Evolutionary conservation across 2,113 vertebrate genomes (phyloP).

Genomic region (Geococcyx californianus): DNA sequence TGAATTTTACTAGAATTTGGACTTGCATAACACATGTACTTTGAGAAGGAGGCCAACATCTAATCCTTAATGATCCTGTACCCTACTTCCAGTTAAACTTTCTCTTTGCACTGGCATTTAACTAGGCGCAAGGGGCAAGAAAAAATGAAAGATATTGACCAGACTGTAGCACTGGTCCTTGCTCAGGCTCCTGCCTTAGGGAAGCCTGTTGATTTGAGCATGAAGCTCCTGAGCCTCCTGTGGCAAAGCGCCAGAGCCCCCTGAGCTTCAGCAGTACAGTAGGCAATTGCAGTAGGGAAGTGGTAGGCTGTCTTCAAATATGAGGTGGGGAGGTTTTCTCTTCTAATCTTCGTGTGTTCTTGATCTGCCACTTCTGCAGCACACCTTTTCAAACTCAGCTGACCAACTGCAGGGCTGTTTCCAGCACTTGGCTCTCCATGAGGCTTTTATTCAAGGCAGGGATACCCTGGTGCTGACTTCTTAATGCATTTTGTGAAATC

Average conservation of each 20-base stretch:
- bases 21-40: neutral
- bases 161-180: neutral
- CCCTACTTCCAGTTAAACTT: neutral
- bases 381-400: neutral
- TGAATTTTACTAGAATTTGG: neutral
- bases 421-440: neutral
- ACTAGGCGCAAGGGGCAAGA: neutral
- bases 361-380: neutral
- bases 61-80: neutral
- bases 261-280: neutral
- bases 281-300: neutral
- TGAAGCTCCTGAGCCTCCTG: neutral
- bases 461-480: neutral
- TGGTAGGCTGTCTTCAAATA: accelerated
- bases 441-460: neutral
- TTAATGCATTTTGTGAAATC: neutral
- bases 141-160: neutral
- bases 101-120: neutral
- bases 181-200: neutral
- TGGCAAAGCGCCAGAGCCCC: neutral
- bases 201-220: neutral
- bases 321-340: neutral
- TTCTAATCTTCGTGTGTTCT: neutral
- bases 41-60: neutral
- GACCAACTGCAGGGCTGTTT: neutral